Percentiles rank a stretch among this genome's conserved stretches.
Evolutionary conservation across 2,797 vertebrate species (phyloP).

Genomic region (Gallinago nigripennis): DNA sequence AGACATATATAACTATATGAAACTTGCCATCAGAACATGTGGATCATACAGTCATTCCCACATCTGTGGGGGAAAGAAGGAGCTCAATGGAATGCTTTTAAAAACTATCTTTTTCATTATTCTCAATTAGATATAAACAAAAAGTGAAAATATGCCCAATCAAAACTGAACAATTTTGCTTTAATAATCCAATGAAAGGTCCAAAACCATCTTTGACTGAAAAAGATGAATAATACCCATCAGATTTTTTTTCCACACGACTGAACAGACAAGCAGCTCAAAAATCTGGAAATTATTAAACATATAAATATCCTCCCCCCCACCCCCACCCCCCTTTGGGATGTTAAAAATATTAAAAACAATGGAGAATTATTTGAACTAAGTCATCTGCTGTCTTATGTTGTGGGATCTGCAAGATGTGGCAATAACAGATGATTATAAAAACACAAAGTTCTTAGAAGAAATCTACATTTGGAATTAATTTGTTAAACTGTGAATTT

Average conservation of each 20-base stretch:
- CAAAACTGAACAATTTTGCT: not conserved
- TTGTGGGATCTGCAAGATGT: conserved; percentile 54
- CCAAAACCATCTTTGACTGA: not conserved
- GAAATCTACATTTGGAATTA: conserved; percentile 58
- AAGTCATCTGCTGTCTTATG: conserved; percentile 34
- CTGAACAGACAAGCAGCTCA: not conserved
- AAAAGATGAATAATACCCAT: conserved; percentile 14
- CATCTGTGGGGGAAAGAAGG: not conserved
- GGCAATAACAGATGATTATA: conserved; percentile 19
- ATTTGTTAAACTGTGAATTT: conserved; percentile 48
- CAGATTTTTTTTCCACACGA: conserved; percentile 25
- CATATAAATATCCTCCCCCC: conserved; percentile 9
- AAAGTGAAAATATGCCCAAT: not conserved
- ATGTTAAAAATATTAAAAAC: conserved; percentile 53
- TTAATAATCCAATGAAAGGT: not conserved
- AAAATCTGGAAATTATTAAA: conserved; percentile 63
- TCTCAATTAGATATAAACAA: not conserved
- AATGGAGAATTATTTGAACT: conserved; percentile 52
- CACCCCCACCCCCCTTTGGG: not conserved
- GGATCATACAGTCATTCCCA: not conserved
- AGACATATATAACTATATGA: not conserved
- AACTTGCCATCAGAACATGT: not conserved
- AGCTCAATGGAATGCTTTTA: not conserved
- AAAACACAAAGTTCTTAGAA: conserved; percentile 45
- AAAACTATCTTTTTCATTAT: not conserved